Conservation (phyloP, 1,140 invertebrate genomes). For the Rhysida immarginata region DNA sequence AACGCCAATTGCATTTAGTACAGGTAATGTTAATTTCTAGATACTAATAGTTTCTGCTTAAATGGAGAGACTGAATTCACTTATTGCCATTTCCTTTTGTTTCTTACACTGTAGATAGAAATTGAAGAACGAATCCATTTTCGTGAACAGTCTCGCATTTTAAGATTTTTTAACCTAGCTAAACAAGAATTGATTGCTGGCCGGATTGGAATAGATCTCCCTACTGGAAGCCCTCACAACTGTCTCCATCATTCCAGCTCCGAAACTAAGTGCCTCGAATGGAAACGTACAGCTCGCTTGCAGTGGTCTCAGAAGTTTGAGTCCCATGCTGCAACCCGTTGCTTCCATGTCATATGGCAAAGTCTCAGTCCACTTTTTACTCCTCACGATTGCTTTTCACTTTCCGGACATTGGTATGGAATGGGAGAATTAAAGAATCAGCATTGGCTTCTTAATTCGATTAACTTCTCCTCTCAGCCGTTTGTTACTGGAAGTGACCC, state of each 20-base stretch:
- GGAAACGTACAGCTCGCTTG: conserved; percentile 53
- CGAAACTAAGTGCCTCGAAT: conserved; percentile 51
- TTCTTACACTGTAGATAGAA: conserved; percentile 39
- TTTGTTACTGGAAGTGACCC: conserved; percentile 58
- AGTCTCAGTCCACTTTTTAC: conserved; percentile 41
- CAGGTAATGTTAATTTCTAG: not conserved
- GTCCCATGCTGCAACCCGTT: conserved; percentile 31
- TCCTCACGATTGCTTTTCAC: conserved; percentile 66
- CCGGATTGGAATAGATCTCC: conserved; percentile 43
- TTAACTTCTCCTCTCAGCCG: conserved; percentile 49
- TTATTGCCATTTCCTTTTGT: not conserved
- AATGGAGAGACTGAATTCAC: too few species aligned
- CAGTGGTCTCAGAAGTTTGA: not conserved
- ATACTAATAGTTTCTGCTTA: too few species aligned
- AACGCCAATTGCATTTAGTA: conserved; percentile 45
- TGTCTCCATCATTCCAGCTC: conserved; percentile 35
- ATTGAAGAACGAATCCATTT: conserved; percentile 72
- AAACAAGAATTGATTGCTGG: conserved; percentile 54
- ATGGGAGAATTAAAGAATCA: conserved; percentile 58
- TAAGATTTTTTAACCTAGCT: conserved; percentile 51
- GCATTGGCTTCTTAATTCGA: conserved; percentile 60
- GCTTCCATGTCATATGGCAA: conserved; percentile 69
- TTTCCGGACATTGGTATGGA: conserved; percentile 56
- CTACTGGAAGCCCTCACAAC: conserved; percentile 42
- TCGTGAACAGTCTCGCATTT: conserved; percentile 55